Percentiles rank a stretch among this genome's conserved stretches.
phyloP scores from a whole-genome alignment of 2,797 vertebrate species.

The Etheostoma perlongum region DNA sequence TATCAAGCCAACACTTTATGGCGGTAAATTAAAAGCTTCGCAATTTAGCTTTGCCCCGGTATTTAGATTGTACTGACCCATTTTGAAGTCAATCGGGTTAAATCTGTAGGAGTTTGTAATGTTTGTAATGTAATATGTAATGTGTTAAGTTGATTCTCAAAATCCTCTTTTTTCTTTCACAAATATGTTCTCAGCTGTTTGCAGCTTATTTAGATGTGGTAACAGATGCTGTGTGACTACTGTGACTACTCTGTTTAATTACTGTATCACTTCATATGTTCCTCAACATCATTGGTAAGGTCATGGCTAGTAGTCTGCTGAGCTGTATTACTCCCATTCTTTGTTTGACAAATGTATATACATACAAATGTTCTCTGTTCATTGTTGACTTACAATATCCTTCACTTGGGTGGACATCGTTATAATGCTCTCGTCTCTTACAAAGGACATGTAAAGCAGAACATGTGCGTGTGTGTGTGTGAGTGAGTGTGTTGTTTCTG shows the following conservation, averaged over 20 bases:
- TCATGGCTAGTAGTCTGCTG: neutral
- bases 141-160: no score
- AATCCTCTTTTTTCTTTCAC: no score
- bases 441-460: constrained; percentile 8
- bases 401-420: neutral
- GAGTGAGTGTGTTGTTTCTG: neutral
- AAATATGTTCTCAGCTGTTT: neutral
- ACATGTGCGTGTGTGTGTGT: neutral
- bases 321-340: neutral
- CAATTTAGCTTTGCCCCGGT: no score
- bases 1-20: no score
- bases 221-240: constrained; percentile 1
- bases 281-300: neutral
- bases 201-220: constrained; percentile 20
- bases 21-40: no score
- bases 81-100: no score
- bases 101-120: no score
- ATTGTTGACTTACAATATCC: neutral
- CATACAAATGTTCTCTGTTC: neutral
- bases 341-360: neutral
- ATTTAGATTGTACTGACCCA: no score
- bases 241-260: neutral
- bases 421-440: neutral
- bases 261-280: neutral
- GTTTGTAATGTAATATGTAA: no score